Evolutionary conservation across 2,797 vertebrate genomes (phyloP).

Genomic region (Neoniphon sammara): DNA sequence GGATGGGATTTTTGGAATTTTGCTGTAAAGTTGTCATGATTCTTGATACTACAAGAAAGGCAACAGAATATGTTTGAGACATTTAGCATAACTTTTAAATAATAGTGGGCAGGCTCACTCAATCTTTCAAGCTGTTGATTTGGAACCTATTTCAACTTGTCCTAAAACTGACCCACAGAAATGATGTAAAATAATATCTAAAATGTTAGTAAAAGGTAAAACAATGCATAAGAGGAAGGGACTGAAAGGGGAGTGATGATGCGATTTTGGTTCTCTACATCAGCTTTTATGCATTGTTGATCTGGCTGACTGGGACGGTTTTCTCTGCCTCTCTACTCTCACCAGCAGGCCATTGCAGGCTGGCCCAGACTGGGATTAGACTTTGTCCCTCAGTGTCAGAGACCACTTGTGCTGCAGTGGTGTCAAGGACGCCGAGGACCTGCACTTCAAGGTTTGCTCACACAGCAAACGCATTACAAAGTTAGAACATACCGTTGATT

Average conservation of each 20-base stretch:
- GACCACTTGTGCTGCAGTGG: slow-evolving; percentile 78
- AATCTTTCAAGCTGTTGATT: background rate
- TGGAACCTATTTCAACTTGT: background rate
- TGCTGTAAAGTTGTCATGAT: too few relatives aligned
- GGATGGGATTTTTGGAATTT: too few relatives aligned
- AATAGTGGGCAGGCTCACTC: background rate
- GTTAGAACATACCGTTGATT: background rate
- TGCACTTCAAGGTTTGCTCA: slow-evolving; percentile 75
- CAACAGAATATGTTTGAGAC: too few relatives aligned
- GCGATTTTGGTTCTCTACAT: slow-evolving; percentile 26
- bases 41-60: too few relatives aligned
- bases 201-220: too few relatives aligned
- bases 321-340: slow-evolving; percentile 64
- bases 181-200: too few relatives aligned
- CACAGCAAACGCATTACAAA: background rate
- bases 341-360: slow-evolving; percentile 66
- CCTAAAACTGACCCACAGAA: background rate
- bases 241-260: too few relatives aligned
- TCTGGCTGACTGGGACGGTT: slow-evolving; percentile 78
- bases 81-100: too few relatives aligned
- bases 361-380: slow-evolving; percentile 65
- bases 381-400: slow-evolving; percentile 78
- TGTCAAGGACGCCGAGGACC: slow-evolving; percentile 71
- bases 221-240: background rate
- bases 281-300: slow-evolving; percentile 67